phyloP scores from a whole-genome alignment of 2,888 invertebrate genomes.

The Tetragnatha montana region DNA sequence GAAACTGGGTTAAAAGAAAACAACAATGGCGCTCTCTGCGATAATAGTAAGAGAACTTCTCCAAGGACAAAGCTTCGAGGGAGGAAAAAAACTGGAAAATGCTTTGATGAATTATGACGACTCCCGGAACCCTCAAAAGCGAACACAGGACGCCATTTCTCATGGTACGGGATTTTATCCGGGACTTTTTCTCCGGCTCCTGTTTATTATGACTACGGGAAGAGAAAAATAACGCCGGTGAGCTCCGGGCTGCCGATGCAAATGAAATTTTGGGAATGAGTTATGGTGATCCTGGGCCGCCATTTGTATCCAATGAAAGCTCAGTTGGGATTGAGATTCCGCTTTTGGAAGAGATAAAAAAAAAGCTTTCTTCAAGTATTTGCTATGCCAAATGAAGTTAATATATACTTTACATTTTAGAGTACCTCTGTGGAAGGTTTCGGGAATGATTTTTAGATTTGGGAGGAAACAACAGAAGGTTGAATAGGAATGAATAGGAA shows the following conservation, averaged over 20 bases:
- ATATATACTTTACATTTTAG: conserved; percentile 19
- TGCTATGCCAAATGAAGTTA: conserved; percentile 12
- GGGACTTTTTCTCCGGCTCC: conserved; percentile 1
- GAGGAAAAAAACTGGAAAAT: conserved; percentile 35
- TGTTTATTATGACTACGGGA: conserved; percentile 11
- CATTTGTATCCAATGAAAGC: conserved; percentile 55
- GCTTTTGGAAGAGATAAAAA: not conserved
- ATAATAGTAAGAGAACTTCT: conserved; percentile 52
- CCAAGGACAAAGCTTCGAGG: conserved; percentile 10
- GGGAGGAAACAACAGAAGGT: not conserved
- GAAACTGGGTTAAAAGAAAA: conserved; percentile 57
- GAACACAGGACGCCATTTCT: conserved; percentile 54
- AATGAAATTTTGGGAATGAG: conserved; percentile 58
- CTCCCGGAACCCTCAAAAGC: conserved; percentile 47
- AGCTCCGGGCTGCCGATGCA: conserved; percentile 37
- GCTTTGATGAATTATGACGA: conserved; percentile 66
- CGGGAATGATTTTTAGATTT: not conserved
- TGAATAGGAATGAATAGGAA: not conserved
- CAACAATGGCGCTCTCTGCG: conserved; percentile 37
- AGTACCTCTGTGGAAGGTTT: not conserved
- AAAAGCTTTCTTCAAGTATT: not conserved
- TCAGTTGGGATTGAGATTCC: conserved; percentile 40
- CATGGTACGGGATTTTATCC: conserved; percentile 45
- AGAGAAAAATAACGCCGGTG: conserved; percentile 38
- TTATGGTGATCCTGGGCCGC: conserved; percentile 44